Conservation (phyloP, 2,113 vertebrate genomes). For the Maylandia zebra region DNA sequence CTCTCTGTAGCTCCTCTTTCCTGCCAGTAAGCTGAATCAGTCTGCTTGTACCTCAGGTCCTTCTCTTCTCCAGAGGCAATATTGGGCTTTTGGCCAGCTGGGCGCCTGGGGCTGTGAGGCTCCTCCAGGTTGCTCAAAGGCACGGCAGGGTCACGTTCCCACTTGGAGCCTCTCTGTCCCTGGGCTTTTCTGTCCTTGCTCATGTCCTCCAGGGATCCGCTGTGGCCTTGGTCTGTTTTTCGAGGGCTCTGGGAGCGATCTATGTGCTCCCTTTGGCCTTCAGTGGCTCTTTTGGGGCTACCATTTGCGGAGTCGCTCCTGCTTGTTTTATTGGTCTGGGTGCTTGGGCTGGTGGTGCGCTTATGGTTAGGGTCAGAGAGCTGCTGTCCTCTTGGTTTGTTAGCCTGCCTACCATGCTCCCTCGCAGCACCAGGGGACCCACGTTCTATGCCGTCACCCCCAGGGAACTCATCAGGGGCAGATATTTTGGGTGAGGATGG, state of each 20-base stretch:
- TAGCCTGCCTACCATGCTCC: conserved; percentile 20
- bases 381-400: conserved; percentile 41
- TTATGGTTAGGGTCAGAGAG: conserved; percentile 8
- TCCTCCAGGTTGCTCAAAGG: conserved; percentile 21
- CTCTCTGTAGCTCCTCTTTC: conserved; percentile 43
- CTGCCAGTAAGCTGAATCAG: conserved; percentile 31
- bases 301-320: conserved; percentile 47
- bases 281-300: conserved; percentile 63
- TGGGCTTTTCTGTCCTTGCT: conserved; percentile 31
- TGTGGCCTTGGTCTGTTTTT: conserved; percentile 50
- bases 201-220: conserved; percentile 28
- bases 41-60: conserved; percentile 60
- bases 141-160: conserved; percentile 44
- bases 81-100: conserved; percentile 57
- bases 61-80: conserved; percentile 19
- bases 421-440: conserved; percentile 15
- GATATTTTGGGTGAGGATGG: conserved; percentile 45
- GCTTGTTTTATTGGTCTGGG: conserved; percentile 35
- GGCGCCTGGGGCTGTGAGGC: conserved; percentile 52
- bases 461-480: conserved; percentile 60
- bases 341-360: conserved; percentile 53
- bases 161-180: conserved; percentile 36
- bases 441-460: neutral
- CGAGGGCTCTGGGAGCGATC: conserved; percentile 55
- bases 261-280: conserved; percentile 1